phyloP scores from a whole-genome alignment of 2,888 invertebrate genomes.

The Leptopilina myrica region DNA sequence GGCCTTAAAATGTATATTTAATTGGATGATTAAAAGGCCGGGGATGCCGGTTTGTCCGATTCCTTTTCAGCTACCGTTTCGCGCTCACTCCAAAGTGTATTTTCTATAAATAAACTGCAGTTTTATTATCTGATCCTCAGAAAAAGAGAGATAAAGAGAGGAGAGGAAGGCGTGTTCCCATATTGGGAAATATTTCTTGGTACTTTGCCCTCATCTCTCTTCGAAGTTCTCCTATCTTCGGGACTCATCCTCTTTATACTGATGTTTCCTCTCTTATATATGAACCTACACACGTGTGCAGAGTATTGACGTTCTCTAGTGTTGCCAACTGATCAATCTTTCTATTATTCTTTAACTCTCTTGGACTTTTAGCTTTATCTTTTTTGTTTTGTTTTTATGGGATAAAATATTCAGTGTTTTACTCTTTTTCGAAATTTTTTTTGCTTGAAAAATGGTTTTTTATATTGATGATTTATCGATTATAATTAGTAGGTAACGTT shows the following conservation, averaged over 20 bases:
- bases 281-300: background rate
- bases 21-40: constrained; percentile 35
- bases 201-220: background rate
- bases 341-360: background rate
- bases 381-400: too few relatives aligned
- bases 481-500: too few relatives aligned
- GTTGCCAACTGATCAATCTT: background rate
- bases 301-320: background rate
- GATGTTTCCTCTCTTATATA: too few relatives aligned
- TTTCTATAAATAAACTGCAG: constrained; percentile 33
- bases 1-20: constrained; percentile 31
- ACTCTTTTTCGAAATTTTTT: too few relatives aligned
- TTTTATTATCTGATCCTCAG: constrained; percentile 31
- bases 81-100: constrained; percentile 3
- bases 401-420: too few relatives aligned
- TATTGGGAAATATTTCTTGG: constrained; percentile 16
- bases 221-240: background rate
- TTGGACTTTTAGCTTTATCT: background rate
- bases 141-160: too few relatives aligned
- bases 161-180: constrained; percentile 14
- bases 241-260: background rate
- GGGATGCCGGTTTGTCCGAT: constrained; percentile 6
- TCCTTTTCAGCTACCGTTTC: constrained; percentile 16
- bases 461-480: too few relatives aligned
- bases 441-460: too few relatives aligned